Conservation (phyloP, 2,888 invertebrate genomes). For the Trichopria drosophilae region DNA sequence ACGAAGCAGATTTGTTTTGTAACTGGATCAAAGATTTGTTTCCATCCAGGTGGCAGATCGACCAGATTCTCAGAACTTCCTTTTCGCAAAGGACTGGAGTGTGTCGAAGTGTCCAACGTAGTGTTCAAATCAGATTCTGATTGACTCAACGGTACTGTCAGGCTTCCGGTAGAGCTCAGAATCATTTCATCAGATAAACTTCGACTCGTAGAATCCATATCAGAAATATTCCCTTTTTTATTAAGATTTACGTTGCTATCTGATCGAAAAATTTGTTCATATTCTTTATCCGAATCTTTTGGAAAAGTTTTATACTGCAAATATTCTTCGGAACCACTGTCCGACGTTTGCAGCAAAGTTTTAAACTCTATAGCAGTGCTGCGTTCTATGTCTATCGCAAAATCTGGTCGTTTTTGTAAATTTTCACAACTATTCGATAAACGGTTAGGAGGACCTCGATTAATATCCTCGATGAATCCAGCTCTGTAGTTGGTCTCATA, state of each 20-base stretch:
- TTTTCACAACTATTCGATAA: too few relatives aligned
- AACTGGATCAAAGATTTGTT: constrained; percentile 52
- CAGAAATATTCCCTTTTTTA: too few relatives aligned
- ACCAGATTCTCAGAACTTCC: constrained; percentile 41
- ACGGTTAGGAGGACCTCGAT: too few relatives aligned
- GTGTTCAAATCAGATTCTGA: constrained; percentile 39
- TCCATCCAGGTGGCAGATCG: constrained; percentile 59
- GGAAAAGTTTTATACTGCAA: constrained; percentile 45
- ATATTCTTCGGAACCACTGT: constrained; percentile 49
- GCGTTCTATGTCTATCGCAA: constrained; percentile 42
- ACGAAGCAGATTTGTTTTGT: constrained; percentile 60
- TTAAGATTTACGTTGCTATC: constrained; percentile 32
- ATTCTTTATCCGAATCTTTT: not conserved
- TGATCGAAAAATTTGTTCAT: not conserved
- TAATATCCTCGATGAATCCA: constrained; percentile 1
- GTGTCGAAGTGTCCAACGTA: constrained; percentile 39
- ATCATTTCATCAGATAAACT: constrained; percentile 45
- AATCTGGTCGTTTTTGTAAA: not conserved
- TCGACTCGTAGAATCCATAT: constrained; percentile 29
- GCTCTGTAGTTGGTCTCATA: constrained; percentile 8
- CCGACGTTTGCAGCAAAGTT: constrained; percentile 44
- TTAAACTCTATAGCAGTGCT: constrained; percentile 49
- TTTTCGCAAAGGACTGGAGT: constrained; percentile 38
- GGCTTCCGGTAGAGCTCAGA: constrained; percentile 43
- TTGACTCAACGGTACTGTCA: constrained; percentile 37